A percentile compares a stretch with the other conserved stretches of the same genome.
Conservation (phyloP, 2,113 vertebrate genomes). For the Aegithalos caudatus region DNA sequence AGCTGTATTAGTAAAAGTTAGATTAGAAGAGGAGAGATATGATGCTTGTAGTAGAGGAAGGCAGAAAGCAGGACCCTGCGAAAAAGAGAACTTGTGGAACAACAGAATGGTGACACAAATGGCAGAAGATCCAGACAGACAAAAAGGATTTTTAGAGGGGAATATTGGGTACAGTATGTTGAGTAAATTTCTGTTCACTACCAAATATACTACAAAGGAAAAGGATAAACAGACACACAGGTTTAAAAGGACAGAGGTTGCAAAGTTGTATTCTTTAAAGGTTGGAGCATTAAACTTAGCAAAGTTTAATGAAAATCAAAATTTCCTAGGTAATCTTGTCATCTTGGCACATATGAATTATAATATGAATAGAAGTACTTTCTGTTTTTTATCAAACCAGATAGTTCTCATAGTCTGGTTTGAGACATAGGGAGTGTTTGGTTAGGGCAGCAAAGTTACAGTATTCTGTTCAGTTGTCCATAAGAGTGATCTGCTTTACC, state of each 20-base stretch:
- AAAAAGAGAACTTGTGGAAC: neutral
- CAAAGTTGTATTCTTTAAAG: neutral
- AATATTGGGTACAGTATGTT: neutral
- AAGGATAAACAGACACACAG: neutral
- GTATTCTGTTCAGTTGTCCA: neutral
- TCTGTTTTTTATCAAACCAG: neutral
- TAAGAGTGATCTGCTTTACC: neutral
- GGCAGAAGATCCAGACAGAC: neutral
- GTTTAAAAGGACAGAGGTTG: neutral
- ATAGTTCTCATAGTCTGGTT: neutral
- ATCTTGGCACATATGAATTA: accelerated
- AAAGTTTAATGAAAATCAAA: neutral
- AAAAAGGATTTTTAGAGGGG: neutral
- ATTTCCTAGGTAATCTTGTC: neutral
- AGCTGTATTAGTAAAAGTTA: neutral
- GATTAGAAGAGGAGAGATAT: neutral
- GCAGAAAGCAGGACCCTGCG: neutral
- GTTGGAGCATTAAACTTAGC: neutral
- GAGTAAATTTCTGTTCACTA: neutral
- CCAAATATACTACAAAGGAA: neutral
- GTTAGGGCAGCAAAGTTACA: neutral
- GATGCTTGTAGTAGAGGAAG: neutral
- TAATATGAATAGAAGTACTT: neutral
- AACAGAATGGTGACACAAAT: neutral
- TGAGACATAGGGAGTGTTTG: neutral